These are phyloP conservation scores for Plodia interpunctella DNA, from an alignment of 1,140 invertebrate genomes.

Conservation along the genomic window DNA sequence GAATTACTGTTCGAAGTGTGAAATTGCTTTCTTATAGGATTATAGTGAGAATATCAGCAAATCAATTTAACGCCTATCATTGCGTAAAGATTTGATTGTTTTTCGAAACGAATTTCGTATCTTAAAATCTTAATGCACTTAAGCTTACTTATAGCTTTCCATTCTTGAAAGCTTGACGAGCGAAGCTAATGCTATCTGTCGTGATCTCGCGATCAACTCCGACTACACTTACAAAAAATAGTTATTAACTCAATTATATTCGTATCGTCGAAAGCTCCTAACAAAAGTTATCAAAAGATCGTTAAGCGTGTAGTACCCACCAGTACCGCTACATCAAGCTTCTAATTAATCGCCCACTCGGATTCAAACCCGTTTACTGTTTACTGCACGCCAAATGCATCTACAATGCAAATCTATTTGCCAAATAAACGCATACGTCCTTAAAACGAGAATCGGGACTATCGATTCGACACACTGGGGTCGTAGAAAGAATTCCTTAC, in stretches of 20 bases:
- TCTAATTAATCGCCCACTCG: conserved; percentile 63
- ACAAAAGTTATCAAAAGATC: conserved; percentile 46
- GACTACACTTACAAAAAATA: conserved; percentile 11
- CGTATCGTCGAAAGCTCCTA: conserved; percentile 29
- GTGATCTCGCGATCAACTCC: conserved; percentile 5
- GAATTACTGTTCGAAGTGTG: conserved; percentile 9
- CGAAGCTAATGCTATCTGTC: conserved; percentile 5
- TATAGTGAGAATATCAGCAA: too few relatives aligned
- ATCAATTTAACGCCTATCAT: background rate
- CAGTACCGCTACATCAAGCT: conserved; percentile 47
- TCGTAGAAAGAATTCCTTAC: conserved; percentile 68
- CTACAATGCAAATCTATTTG: conserved; percentile 63
- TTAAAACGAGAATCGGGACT: conserved; percentile 46
- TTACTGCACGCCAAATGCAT: conserved; percentile 42
- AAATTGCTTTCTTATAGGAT: background rate
- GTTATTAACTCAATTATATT: conserved; percentile 35
- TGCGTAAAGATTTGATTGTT: background rate
- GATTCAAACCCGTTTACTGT: conserved; percentile 46
- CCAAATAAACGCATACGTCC: conserved; percentile 45
- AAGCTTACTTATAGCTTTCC: background rate
- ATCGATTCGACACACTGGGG: conserved; percentile 68
- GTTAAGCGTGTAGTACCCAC: conserved; percentile 25
- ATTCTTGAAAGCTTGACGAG: background rate
- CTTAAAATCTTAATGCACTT: conserved; percentile 5
- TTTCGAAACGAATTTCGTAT: background rate